Percentiles rank a stretch among this genome's conserved stretches.
phyloP scores from a whole-genome alignment of 1,140 invertebrate genomes.

The Drosophila grimshawi region DNA sequence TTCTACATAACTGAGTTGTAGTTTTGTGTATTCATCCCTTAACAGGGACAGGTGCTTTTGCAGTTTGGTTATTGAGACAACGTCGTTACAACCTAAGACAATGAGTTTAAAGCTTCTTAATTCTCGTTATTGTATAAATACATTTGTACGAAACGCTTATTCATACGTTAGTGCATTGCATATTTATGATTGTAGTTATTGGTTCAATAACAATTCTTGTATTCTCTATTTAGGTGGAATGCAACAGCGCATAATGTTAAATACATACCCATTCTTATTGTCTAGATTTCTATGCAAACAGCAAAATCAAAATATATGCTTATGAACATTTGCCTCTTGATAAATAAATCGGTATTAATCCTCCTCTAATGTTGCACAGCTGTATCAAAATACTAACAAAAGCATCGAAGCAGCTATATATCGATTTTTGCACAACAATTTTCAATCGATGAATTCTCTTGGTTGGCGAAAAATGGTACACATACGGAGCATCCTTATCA shows the following conservation, averaged over 20 bases:
- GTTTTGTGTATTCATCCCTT: conserved; percentile 95
- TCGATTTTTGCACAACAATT: not conserved
- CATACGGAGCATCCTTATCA: too few species aligned
- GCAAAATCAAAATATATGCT: conserved; percentile 3
- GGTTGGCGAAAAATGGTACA: too few species aligned
- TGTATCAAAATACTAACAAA: not conserved
- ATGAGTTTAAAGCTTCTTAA: not conserved
- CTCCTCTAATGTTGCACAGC: not conserved
- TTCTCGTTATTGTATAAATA: not conserved
- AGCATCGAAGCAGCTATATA: not conserved
- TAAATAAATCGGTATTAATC: not conserved
- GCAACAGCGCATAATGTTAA: not conserved
- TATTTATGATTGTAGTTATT: not conserved
- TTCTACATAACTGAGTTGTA: conserved; percentile 92
- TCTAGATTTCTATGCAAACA: conserved; percentile 15
- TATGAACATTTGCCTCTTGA: conserved; percentile 24
- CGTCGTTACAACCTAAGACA: conserved; percentile 52
- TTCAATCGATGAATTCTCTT: not conserved
- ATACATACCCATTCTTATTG: conserved; percentile 35
- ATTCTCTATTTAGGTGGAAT: not conserved
- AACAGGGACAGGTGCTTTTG: conserved; percentile 94
- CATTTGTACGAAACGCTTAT: conserved; percentile 3
- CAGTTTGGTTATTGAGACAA: conserved; percentile 86
- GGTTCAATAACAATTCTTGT: too few species aligned
- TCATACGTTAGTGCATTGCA: not conserved